A percentile compares a stretch with the other conserved stretches of the same genome.
Conservation (phyloP, 2,888 invertebrate species). For the Mimumesa dahlbomi region DNA sequence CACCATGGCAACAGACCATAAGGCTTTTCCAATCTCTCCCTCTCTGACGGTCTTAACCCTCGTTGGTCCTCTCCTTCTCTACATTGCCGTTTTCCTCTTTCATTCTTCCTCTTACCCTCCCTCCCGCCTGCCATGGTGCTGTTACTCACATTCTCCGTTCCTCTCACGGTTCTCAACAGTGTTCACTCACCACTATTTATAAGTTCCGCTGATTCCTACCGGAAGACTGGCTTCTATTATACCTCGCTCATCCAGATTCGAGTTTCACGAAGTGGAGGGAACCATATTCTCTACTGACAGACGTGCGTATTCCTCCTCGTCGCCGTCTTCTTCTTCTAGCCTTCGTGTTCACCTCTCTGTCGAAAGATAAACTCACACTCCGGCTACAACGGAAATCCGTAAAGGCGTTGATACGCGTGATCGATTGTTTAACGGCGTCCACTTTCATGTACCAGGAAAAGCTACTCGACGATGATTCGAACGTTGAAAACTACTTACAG, state of each 20-base stretch:
- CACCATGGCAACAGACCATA: slow-evolving; percentile 75
- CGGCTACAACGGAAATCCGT: background rate
- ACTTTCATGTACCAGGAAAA: slow-evolving; percentile 2
- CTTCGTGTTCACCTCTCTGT: slow-evolving; percentile 3
- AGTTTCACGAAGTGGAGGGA: slow-evolving; percentile 6
- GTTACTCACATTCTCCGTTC: slow-evolving; percentile 38
- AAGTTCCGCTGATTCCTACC: slow-evolving; percentile 44
- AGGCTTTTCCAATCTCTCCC: slow-evolving; percentile 66
- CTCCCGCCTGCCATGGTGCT: slow-evolving; percentile 8
- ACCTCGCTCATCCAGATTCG: slow-evolving; percentile 7
- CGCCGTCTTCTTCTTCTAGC: background rate
- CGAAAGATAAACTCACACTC: background rate
- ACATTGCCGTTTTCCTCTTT: background rate
- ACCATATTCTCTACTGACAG: slow-evolving; percentile 11
- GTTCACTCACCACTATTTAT: slow-evolving; percentile 65
- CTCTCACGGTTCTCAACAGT: slow-evolving; percentile 38
- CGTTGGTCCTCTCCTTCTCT: slow-evolving; percentile 15
- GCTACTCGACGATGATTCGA: slow-evolving; percentile 27
- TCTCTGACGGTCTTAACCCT: slow-evolving; percentile 42
- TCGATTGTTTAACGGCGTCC: too few species aligned
- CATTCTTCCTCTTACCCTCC: slow-evolving; percentile 17
- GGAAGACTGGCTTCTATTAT: slow-evolving; percentile 23
- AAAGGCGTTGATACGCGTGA: background rate
- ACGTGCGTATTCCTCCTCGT: background rate
- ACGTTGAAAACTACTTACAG: slow-evolving; percentile 22